Base-by-base conservation (phyloP, 2,888 invertebrate species). In the Chloroclystis v-ata region DNA sequence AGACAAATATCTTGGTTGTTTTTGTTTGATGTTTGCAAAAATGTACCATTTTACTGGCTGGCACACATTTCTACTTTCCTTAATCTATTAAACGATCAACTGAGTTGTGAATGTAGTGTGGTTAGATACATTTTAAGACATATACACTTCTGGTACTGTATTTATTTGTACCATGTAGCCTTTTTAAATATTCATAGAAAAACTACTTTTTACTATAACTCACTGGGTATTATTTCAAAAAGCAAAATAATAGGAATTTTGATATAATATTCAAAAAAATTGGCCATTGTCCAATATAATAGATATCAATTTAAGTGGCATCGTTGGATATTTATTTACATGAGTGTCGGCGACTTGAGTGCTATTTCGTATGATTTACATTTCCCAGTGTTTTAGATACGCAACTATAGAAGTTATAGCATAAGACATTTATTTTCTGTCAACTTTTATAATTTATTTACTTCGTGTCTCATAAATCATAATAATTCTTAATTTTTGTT, bases 341-440 rank as follows among this genome's bases (percentile, higher is more conserved):
- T 70, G 69, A 67, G 69, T 69, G 75, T 73, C 75, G 68, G 66
- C 69, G 71, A 67, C 71, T 69, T 65, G 61, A 71, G 64, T 67
- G 70, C 73, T 70, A 72, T 75, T 76, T 72, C 70, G 60, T 69
- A 75, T 77, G 71, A 78, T 77, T 79, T 77, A 78, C 72, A 71
- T 74, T 68, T 65, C 69, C 61, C 65, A 66, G 72, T 67, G 72
- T 72, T 65, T 67, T 69, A 63, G 59, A 65, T 63, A 60, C 59
- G 61, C 52, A 54, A 37, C 43, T 43, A 55, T 46, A 51, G 49
- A 39, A 46, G 45, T 40, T 47, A 43, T 30, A 44, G 41, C 49
- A 46, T 28, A 20, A 35, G 20, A 35, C 35, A 35, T 49, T 40
- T 49, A 38, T 20, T 20, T 14, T 16, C 13, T 49, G 45, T 47